phyloP scores from a whole-genome alignment of 64 coral and sea anemone species.

The Stichodactyla helianthus region DNA sequence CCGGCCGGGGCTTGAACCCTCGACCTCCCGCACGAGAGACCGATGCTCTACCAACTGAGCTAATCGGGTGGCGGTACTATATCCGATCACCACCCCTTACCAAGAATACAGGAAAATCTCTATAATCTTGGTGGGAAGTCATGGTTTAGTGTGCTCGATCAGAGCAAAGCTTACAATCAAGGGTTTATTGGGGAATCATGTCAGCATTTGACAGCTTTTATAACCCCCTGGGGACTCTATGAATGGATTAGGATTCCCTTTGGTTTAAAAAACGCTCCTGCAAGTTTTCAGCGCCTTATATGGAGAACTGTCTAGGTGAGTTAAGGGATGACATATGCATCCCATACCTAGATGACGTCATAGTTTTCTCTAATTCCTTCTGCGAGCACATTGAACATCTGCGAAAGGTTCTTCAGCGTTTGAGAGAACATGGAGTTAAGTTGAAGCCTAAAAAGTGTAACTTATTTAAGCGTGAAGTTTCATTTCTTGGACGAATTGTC shows the following conservation, averaged over 20 bases:
- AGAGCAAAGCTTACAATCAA: slow-evolving; percentile 7
- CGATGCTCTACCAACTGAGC: too few relatives aligned
- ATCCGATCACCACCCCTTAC: slow-evolving; percentile 11
- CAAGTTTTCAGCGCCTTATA: slow-evolving; percentile 17
- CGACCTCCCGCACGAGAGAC: too few relatives aligned
- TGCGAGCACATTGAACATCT: slow-evolving; percentile 28
- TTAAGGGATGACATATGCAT: slow-evolving; percentile 27
- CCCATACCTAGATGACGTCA: slow-evolving; percentile 46
- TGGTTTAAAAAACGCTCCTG: neutral
- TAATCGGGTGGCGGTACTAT: too few relatives aligned
- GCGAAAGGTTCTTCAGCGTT: slow-evolving; percentile 14
- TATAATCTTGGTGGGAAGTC: slow-evolving; percentile 30
- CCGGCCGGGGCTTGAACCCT: too few relatives aligned
- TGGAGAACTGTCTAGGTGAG: slow-evolving; percentile 34
- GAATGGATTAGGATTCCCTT: neutral
- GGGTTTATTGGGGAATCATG: neutral
- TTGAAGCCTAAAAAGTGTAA: slow-evolving; percentile 22
- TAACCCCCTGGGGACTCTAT: neutral
- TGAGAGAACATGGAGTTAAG: slow-evolving; percentile 27
- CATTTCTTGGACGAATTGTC: slow-evolving; percentile 36
- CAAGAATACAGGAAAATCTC: slow-evolving; percentile 20
- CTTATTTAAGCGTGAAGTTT: slow-evolving; percentile 22
- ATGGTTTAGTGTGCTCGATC: slow-evolving; percentile 46
- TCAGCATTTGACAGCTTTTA: slow-evolving; percentile 22
- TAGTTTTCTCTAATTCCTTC: slow-evolving; percentile 34